Base-by-base conservation (phyloP, 2,113 vertebrate species). In the Brachyhypopomus occidentalis region DNA sequence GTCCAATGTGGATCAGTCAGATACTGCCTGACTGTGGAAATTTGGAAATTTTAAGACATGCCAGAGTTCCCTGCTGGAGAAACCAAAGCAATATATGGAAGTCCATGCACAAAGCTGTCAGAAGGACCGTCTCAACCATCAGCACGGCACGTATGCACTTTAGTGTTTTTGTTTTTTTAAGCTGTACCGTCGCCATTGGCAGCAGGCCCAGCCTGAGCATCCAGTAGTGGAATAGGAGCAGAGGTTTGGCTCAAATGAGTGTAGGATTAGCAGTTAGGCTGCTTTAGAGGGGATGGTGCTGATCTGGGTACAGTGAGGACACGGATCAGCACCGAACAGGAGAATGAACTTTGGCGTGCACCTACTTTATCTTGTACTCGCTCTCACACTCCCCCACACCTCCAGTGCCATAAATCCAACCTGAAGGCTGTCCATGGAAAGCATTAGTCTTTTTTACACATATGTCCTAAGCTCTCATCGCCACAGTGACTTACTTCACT, bases 391-490 rank as follows among this genome's bases (percentile, higher is more conserved):
- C 25, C 74, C 70, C 27, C 69, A 66, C 81, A 83, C 73, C 62
- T 78, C 36, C 2, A 62, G 12, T 9, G 69, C 25, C 27, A 56
- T 58, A 82, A 41, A 79, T 80, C 77, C 30, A 79, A 77, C 66
- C 36, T 63, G 71, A 79, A 41, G 27, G 27, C 36, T 60, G 34
- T 78, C 81, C 72, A 67, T 67, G 72, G 78, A 34, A 25, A 64
- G n/a, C 12, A 72, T 71, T 45, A 17, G 56, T 56, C 62, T 58
- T 75, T 84, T 73, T 22, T 48, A 56, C 75, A 82, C 75, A 23
- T 72, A 55, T 64, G 56, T 78, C 58, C 38, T 41, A 69, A 34
- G 52, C 56, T 80, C 78, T 59, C 83, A 78, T 56, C 67, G 63
- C 78, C 64, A 69, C 48, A 45, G 66, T 81, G 62, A 78, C 70